phyloP scores from a whole-genome alignment of 2,113 vertebrate species.

The Trochalopteron elliotii region DNA sequence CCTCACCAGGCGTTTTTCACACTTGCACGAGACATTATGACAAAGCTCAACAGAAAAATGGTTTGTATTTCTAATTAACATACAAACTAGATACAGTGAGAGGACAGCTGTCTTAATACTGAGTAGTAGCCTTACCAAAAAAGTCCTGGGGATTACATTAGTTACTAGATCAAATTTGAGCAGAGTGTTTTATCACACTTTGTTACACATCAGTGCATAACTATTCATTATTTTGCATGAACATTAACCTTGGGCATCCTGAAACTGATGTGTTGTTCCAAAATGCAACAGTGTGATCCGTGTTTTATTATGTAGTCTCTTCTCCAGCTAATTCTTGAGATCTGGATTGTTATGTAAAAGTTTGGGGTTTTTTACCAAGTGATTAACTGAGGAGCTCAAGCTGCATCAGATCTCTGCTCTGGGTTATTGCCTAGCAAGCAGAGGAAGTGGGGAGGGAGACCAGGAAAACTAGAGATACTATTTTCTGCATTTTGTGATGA shows the following conservation, averaged over 20 bases:
- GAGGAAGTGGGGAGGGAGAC: not conserved
- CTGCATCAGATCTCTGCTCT: not conserved
- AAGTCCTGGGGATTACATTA: not conserved
- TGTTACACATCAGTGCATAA: not conserved
- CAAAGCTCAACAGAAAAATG: constrained; percentile 97
- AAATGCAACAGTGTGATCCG: not conserved
- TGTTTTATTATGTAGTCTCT: not conserved
- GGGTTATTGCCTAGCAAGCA: not conserved
- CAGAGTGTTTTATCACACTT: not conserved
- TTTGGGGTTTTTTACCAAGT: not conserved
- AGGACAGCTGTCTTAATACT: not conserved
- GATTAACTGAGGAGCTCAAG: not conserved
- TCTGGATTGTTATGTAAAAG: not conserved
- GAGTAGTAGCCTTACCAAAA: not conserved
- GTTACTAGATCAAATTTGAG: not conserved
- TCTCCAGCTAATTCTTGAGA: not conserved
- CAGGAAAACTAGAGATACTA: not conserved
- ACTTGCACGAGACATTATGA: constrained; percentile 94
- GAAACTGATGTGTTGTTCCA: not conserved
- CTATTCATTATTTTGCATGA: not conserved
- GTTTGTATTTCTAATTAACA: constrained; percentile 77
- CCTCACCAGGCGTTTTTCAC: constrained; percentile 90
- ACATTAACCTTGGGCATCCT: not conserved
- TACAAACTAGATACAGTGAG: not conserved
- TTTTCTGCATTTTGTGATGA: not conserved